Evolutionary conservation across 1,140 invertebrate species (phyloP).

Genomic region (Globodera rostochiensis): DNA sequence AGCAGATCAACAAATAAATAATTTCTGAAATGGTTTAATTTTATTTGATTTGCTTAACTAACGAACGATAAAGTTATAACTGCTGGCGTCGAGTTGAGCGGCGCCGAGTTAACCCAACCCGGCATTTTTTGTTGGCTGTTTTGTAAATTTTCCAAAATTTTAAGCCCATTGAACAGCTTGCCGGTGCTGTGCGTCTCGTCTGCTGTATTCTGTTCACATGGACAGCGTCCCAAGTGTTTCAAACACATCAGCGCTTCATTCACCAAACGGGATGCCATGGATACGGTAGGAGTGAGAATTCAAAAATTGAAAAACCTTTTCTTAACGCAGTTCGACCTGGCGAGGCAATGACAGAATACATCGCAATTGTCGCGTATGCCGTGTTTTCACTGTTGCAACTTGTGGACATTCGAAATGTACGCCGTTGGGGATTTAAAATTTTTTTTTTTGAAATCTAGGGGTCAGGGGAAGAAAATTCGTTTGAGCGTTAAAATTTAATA

Average conservation of each 20-base stretch:
- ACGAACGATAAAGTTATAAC: too few relatives aligned
- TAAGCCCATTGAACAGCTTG: conserved; percentile 44
- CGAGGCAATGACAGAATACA: conserved; percentile 58
- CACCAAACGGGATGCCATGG: conserved; percentile 52
- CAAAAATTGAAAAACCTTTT: neutral
- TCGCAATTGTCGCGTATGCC: conserved; percentile 52
- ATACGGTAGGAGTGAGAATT: conserved; percentile 42
- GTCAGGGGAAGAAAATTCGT: too few relatives aligned
- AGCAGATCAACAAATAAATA: too few relatives aligned
- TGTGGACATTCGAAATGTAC: conserved; percentile 52
- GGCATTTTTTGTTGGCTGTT: too few relatives aligned
- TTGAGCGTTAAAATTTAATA: too few relatives aligned
- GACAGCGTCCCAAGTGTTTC: conserved; percentile 51
- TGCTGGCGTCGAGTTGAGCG: too few relatives aligned
- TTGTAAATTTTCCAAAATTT: conserved; percentile 9
- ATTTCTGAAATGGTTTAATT: too few relatives aligned
- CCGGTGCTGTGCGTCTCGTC: conserved; percentile 46
- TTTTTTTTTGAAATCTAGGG: too few relatives aligned
- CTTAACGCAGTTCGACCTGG: conserved; percentile 43
- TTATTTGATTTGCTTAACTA: too few relatives aligned
- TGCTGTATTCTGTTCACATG: conserved; percentile 50
- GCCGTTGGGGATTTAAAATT: neutral
- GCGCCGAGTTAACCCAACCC: too few relatives aligned
- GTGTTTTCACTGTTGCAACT: conserved; percentile 51
- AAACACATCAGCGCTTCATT: conserved; percentile 52